phyloP scores from a whole-genome alignment of 92 coral and sea anemone genomes.

The Actinernus sp. region DNA sequence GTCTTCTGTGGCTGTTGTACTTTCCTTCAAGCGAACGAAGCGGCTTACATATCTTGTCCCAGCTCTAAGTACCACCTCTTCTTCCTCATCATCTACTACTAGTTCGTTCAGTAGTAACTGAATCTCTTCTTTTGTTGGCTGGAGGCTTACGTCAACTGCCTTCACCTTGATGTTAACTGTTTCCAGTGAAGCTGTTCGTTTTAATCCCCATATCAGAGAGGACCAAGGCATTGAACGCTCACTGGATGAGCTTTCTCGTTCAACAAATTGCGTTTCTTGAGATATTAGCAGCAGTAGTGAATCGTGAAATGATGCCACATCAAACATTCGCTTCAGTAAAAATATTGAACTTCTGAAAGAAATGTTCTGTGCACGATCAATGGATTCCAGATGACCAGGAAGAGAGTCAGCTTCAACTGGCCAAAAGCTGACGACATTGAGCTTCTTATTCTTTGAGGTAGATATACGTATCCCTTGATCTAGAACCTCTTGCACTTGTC shows the following conservation, averaged over 20 bases:
- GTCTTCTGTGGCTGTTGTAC: not conserved
- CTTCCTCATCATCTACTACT: constrained; percentile 2
- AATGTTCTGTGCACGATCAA: constrained; percentile 47
- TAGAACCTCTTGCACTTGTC: constrained; percentile 2
- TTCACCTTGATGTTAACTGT: constrained; percentile 26
- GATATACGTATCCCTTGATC: not conserved
- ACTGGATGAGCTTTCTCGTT: not conserved
- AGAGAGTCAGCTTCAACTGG: constrained; percentile 44
- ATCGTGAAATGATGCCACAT: not conserved
- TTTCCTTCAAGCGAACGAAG: not conserved
- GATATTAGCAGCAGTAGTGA: constrained; percentile 49
- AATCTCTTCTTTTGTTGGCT: constrained; percentile 21
- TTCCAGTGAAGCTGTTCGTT: constrained; percentile 73
- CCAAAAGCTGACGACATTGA: constrained; percentile 61
- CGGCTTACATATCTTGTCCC: constrained; percentile 62
- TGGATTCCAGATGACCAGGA: not conserved
- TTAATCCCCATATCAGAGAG: constrained; percentile 67
- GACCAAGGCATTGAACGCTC: constrained; percentile 51
- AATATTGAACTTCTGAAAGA: constrained; percentile 47
- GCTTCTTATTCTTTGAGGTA: not conserved
- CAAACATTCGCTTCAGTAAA: constrained; percentile 26
- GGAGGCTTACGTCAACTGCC: constrained; percentile 43
- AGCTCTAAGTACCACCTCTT: constrained; percentile 62
- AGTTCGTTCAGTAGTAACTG: not conserved
- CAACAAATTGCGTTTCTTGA: constrained; percentile 26